Base-by-base conservation (phyloP, 2,888 invertebrate genomes). In the Bhutanitis thaidina region DNA sequence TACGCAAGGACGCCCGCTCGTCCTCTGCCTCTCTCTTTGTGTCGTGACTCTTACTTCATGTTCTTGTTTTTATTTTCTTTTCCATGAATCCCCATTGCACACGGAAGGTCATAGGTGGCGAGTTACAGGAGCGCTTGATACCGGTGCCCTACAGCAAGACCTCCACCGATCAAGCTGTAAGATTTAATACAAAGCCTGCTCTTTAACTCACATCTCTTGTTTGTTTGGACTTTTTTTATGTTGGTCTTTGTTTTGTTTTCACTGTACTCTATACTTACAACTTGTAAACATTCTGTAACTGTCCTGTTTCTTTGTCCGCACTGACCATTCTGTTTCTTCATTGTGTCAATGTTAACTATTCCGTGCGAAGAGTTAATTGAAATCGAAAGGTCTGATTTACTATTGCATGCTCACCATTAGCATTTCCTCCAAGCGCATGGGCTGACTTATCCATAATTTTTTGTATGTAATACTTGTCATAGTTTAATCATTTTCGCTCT, bases 91-190 rank as follows among this genome's bases (percentile, higher is more conserved):
- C 93, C 83, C 80, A 85, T 94, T 95, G 94, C 93, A 94, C 95
- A 93, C 95, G 96, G 94, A 96, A 98, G 98, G 98, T 98, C 95
- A 98, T 98, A 96, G 98, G 98, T 95, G 98, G 98, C 93, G 97
- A 98, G 94, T 97, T 97, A 93, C 97, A 98, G 95, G 98, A 98
- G 93, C 97, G 98, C 93, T 96, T 98, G 95, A 98, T 98, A 92
- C 97, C 98, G 92, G 98, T 98, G 92, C 98, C 98, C 91, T 98
- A 98, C 96, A 98, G 98, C 97, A 98, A 98, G 96, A 97, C 97
- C 92, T 97, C 97, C 92, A 98, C 98, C 93, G 98, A 98, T 94
- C 98, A 98, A 96, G 98, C 98, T 97, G 98, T 98, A 98, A 98
- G 98, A 95, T 74, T 73, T 75, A 64, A 65, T 59, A 69, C 67